Evolutionary conservation across 2,797 vertebrate genomes (phyloP), one percentile per base, ranked within the genome.

Genomic region (Sphenodon punctatus): DNA sequence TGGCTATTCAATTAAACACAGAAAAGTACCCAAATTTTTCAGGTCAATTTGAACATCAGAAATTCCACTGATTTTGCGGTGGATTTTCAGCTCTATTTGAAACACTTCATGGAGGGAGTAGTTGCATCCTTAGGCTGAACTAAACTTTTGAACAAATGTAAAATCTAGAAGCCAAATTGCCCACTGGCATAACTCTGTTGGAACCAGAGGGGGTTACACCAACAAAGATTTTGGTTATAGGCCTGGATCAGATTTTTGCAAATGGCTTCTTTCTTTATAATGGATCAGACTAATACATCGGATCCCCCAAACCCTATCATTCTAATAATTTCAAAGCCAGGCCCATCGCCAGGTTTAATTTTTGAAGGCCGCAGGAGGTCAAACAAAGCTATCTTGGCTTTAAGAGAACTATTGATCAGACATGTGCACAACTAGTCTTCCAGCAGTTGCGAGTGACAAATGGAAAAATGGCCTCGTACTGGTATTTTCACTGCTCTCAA

Each of bases 311-410:
- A 16, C 32, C 34, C 15, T 5, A n/a, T 34, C 60, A 13, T 0
- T 0, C 2, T 2, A 9, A 38, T 1, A 19, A 16, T 17, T 30
- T 1, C 4, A 20, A 42, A 87, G 38, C 10, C 34, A 27, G 27
- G 65, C 49, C 70, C 78, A 42, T 22, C 79, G 65, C 65, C 80
- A 25, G 58, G 36, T 59, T 73, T 6, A 0, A 22, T 34, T 60
- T 30, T 30, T 41, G 58, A 41, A 34, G 56, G 30, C 53, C 22
- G 27, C 34, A 27, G 56, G 45, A 34, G 34, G 53, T 46, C 49
- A 17, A 8, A 9, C 45, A 48, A 65, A 65, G 72, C 19, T 23
- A 64, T 42, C 61, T n/a, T 8, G 0, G 27, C 53, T 78, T 80
- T 48, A 30, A 27, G 53, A 30, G 56, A 34, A 45, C 45, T 41